Conservation (phyloP, 2,113 vertebrate genomes). For the Triplophysa rosa region DNA sequence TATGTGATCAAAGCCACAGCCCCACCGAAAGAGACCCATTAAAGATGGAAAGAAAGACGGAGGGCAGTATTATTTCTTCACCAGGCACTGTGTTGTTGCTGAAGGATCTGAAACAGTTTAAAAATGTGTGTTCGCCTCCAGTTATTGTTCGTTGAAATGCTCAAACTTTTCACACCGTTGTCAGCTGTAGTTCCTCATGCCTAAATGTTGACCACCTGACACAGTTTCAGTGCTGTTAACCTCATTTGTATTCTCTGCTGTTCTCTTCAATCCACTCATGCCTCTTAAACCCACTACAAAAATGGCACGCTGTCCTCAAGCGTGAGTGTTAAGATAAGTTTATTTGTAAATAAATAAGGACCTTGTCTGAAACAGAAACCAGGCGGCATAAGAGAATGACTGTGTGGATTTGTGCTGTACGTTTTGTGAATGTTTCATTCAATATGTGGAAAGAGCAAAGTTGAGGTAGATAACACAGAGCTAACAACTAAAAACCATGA, state of each 20-base stretch:
- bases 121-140: neutral
- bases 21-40: slow-evolving; percentile 9
- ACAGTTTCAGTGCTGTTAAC: neutral
- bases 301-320: neutral
- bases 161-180: slow-evolving; percentile 11
- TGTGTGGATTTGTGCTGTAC: too few species aligned
- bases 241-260: neutral
- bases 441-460: neutral
- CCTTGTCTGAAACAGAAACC: neutral
- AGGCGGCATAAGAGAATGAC: neutral
- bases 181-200: neutral
- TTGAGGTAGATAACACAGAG: neutral
- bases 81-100: neutral
- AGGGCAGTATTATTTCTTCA: neutral
- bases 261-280: neutral
- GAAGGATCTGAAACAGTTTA: neutral
- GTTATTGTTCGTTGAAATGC: slow-evolving; percentile 16
- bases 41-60: neutral
- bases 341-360: neutral
- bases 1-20: slow-evolving; percentile 48
- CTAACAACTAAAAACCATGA: neutral
- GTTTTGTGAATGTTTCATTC: neutral
- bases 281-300: neutral
- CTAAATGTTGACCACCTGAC: slow-evolving; percentile 2
- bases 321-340: slow-evolving; percentile 13